phyloP scores from a whole-genome alignment of 2,797 vertebrate genomes.

The Arrhamphus sclerolepis region DNA sequence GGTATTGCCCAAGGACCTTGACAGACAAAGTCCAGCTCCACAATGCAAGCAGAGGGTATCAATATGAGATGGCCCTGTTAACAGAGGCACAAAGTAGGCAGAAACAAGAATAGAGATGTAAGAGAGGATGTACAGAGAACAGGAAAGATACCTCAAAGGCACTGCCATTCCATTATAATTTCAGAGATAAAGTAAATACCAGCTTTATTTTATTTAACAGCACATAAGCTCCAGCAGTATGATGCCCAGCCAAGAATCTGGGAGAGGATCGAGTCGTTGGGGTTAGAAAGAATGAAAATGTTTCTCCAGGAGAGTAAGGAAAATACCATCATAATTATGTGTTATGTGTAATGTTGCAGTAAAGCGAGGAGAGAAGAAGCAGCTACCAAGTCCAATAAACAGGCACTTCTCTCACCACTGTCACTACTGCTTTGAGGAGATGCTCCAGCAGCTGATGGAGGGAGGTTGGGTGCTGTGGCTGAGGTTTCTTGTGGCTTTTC shows the following conservation, averaged over 20 bases:
- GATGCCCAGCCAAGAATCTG: conserved; percentile 19
- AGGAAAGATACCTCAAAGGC: conserved; percentile 21
- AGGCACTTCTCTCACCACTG: conserved; percentile 89
- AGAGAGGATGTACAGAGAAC: conserved; percentile 24
- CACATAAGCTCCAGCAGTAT: background rate
- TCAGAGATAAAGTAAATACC: conserved; percentile 21
- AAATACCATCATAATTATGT: conserved; percentile 24
- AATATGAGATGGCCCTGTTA: conserved; percentile 36
- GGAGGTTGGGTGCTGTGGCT: conserved; percentile 35
- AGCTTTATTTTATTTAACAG: conserved; percentile 28
- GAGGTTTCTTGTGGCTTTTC: conserved; percentile 67
- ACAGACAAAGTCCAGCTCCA: conserved; percentile 47
- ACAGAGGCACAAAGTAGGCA: conserved; percentile 31
- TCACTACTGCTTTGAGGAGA: conserved; percentile 73
- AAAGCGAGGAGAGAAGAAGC: conserved; percentile 47
- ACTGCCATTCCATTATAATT: conserved; percentile 7
- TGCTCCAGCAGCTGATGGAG: conserved; percentile 78
- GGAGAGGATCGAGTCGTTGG: conserved; percentile 8
- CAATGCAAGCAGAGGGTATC: conserved; percentile 29
- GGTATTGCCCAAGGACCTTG: conserved; percentile 44
- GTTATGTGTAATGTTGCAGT: conserved; percentile 56
- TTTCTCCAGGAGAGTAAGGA: conserved; percentile 35
- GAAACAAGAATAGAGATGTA: conserved; percentile 33
- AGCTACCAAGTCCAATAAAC: conserved; percentile 53
- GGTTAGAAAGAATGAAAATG: conserved; percentile 45